Evolutionary conservation across 2,888 invertebrate species (phyloP).

Genomic region (Papilio protenor): DNA sequence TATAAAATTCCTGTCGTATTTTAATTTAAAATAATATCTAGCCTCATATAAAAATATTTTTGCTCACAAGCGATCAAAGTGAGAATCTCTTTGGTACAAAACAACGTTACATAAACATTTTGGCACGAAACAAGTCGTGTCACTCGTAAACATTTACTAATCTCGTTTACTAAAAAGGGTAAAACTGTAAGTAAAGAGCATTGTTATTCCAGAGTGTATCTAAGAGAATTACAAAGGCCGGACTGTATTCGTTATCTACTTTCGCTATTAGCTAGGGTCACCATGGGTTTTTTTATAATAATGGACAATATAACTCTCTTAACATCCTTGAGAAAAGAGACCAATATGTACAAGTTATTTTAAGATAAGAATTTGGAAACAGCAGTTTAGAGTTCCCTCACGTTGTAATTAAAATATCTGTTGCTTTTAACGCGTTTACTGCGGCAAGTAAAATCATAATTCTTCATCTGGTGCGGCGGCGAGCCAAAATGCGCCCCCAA

Average conservation of each 20-base stretch:
- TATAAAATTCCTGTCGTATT: neutral
- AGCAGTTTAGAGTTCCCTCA: too few species aligned
- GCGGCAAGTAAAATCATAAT: too few species aligned
- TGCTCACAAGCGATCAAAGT: neutral
- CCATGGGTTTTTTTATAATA: conserved; percentile 16
- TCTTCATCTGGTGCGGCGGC: too few species aligned
- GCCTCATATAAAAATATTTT: neutral
- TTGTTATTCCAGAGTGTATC: conserved; percentile 40
- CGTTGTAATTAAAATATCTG: too few species aligned
- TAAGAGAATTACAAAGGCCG: conserved; percentile 40
- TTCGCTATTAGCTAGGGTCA: conserved; percentile 38
- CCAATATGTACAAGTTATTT: too few species aligned
- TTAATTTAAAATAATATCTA: neutral
- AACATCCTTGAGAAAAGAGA: neutral
- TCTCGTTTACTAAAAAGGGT: conserved; percentile 21
- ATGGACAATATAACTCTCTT: neutral
- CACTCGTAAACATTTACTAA: conserved; percentile 7
- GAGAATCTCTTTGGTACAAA: neutral
- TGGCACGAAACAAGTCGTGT: neutral
- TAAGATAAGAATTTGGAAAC: too few species aligned
- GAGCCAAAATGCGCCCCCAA: too few species aligned
- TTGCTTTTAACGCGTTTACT: too few species aligned
- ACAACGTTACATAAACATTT: conserved; percentile 13
- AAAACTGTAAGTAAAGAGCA: conserved; percentile 27
- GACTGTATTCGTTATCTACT: conserved; percentile 40